Conservation (phyloP, 2,113 vertebrate species). For the Anguilla japonica region DNA sequence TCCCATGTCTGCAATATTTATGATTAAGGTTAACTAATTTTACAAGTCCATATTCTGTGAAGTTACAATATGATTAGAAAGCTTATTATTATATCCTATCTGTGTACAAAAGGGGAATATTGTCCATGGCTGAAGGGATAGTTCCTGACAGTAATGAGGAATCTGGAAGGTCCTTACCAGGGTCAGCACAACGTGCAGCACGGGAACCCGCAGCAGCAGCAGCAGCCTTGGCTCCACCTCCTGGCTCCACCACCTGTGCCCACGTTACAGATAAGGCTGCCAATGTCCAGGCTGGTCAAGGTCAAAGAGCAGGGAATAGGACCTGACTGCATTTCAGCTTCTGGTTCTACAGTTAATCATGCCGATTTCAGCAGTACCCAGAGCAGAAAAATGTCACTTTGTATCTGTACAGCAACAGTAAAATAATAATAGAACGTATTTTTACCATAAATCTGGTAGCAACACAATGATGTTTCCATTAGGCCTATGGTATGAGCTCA, state of each 20-base stretch:
- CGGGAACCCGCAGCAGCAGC: conserved; percentile 62
- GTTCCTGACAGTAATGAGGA: background rate
- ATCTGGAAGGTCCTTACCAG: conserved; percentile 65
- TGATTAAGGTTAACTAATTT: too few species aligned
- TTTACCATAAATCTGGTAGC: too few species aligned
- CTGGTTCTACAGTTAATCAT: background rate
- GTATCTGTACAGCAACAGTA: too few species aligned
- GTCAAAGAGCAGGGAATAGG: conserved; percentile 66
- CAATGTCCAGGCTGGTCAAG: conserved; percentile 85
- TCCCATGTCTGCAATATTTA: too few species aligned
- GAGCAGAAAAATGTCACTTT: background rate
- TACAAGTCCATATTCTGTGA: too few species aligned
- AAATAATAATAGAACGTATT: too few species aligned
- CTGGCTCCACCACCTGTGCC: conserved; percentile 82
- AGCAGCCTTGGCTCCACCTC: conserved; percentile 52
- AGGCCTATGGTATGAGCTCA: too few species aligned
- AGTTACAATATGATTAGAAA: too few species aligned
- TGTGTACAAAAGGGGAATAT: background rate
- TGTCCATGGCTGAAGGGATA: background rate
- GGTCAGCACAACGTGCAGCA: conserved; percentile 65
- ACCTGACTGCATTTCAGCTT: background rate
- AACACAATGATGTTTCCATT: too few species aligned
- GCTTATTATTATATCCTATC: too few species aligned
- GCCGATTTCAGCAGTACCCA: background rate
- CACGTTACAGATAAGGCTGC: conserved; percentile 90